Percentiles rank a stretch among this genome's conserved stretches.
These are phyloP conservation scores for Gallinago nigripennis DNA, from an alignment of 2,797 vertebrate genomes.

Conservation along the genomic window DNA sequence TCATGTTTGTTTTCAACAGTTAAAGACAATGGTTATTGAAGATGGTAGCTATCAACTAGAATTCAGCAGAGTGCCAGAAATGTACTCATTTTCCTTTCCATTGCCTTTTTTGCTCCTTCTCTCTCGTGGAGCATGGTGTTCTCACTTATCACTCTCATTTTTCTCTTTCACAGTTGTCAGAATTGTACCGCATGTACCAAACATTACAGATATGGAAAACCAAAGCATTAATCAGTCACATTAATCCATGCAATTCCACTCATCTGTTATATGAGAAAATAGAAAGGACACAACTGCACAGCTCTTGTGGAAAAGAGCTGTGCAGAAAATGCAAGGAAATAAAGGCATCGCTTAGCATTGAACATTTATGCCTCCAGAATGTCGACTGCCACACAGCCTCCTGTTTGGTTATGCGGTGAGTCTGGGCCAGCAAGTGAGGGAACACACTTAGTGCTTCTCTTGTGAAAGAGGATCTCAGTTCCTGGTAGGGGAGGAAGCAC, in stretches of 20 bases:
- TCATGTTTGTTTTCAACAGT: neutral
- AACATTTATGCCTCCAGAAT: neutral
- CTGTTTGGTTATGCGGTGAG: neutral
- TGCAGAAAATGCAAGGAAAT: neutral
- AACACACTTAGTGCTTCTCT: neutral
- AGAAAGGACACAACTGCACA: neutral
- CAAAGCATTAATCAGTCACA: neutral
- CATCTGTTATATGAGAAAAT: neutral
- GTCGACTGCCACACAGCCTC: neutral
- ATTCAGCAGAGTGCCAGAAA: neutral
- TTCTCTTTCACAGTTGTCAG: neutral
- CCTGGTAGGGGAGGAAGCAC: neutral
- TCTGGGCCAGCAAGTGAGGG: neutral
- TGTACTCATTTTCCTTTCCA: neutral
- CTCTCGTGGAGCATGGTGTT: rapidly evolving
- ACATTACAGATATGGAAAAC: neutral
- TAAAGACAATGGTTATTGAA: neutral
- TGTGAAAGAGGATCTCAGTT: neutral
- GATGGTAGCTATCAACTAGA: neutral
- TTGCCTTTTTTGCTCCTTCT: neutral
- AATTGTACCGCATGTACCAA: neutral
- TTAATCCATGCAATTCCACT: neutral
- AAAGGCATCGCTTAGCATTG: neutral
- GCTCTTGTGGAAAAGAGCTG: neutral
- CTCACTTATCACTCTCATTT: neutral